These are phyloP conservation scores for Urechis unicinctus DNA, from an alignment of 2,888 invertebrate genomes.

Conservation along the genomic window DNA sequence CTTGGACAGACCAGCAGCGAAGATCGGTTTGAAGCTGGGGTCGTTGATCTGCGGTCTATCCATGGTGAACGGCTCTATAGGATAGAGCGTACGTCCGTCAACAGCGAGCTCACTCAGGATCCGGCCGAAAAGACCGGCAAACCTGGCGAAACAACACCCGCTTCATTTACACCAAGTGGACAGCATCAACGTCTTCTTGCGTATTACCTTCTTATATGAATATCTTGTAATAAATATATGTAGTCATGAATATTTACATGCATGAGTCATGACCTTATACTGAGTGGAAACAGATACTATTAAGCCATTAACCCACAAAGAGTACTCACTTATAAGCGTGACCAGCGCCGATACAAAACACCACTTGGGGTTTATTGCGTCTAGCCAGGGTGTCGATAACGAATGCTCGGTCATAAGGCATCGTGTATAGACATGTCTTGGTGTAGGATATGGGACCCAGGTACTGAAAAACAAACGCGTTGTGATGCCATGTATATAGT, in stretches of 20 bases:
- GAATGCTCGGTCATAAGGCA: constrained; percentile 44
- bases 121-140: constrained; percentile 40
- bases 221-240: too few species aligned
- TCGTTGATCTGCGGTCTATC: constrained; percentile 33
- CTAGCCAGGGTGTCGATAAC: constrained; percentile 35
- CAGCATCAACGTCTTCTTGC: background rate
- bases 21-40: constrained; percentile 23
- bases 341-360: constrained; percentile 42
- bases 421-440: constrained; percentile 45
- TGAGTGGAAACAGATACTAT: background rate
- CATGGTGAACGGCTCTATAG: constrained; percentile 31
- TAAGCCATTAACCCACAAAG: background rate
- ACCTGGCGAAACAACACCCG: constrained; percentile 21
- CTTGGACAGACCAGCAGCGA: too few species aligned
- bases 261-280: too few species aligned
- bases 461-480: constrained; percentile 22
- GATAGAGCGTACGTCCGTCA: constrained; percentile 32
- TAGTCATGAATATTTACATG: too few species aligned
- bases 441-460: constrained; percentile 38
- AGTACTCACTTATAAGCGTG: constrained; percentile 42
- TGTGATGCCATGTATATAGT: background rate
- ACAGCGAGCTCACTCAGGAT: constrained; percentile 40
- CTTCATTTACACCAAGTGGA: background rate
- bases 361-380: constrained; percentile 34
- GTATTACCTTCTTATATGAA: background rate